phyloP scores from a whole-genome alignment of 1,140 invertebrate genomes.

The Bactericera cockerelli region DNA sequence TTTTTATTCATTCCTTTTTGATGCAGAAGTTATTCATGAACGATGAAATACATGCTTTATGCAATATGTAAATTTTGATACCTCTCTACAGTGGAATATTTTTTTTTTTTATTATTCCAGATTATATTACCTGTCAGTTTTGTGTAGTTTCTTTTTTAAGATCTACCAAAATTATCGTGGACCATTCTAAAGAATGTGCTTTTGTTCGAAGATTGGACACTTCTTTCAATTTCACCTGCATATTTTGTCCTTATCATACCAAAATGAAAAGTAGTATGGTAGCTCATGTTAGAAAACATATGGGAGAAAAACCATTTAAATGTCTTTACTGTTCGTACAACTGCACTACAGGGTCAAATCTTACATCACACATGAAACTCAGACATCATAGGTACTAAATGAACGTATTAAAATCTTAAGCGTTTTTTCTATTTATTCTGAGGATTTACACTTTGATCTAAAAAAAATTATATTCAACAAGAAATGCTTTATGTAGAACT shows the following conservation, averaged over 20 bases:
- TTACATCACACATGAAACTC: not conserved
- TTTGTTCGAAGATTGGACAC: not conserved
- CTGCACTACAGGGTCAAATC: not conserved
- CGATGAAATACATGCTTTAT: no score
- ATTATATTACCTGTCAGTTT: not conserved
- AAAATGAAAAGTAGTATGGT: not conserved
- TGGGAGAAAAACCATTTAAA: constrained; percentile 4
- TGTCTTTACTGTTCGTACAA: not conserved
- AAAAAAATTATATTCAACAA: no score
- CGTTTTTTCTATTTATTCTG: no score
- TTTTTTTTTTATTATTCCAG: not conserved
- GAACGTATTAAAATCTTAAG: no score
- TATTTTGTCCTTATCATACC: not conserved
- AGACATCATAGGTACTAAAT: no score
- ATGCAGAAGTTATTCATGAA: no score
- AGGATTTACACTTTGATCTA: no score
- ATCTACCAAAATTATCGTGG: not conserved
- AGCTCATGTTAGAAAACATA: not conserved
- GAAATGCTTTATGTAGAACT: no score
- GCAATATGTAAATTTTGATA: no score
- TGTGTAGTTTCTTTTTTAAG: not conserved
- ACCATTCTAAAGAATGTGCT: not conserved
- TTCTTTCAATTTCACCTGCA: not conserved
- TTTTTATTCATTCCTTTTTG: no score
- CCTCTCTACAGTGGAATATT: no score